A percentile compares a stretch with the other conserved stretches of the same genome.
These are phyloP conservation scores for Nesogale talazaci DNA, from an alignment of 2,113 vertebrate genomes.

Conservation along the genomic window DNA sequence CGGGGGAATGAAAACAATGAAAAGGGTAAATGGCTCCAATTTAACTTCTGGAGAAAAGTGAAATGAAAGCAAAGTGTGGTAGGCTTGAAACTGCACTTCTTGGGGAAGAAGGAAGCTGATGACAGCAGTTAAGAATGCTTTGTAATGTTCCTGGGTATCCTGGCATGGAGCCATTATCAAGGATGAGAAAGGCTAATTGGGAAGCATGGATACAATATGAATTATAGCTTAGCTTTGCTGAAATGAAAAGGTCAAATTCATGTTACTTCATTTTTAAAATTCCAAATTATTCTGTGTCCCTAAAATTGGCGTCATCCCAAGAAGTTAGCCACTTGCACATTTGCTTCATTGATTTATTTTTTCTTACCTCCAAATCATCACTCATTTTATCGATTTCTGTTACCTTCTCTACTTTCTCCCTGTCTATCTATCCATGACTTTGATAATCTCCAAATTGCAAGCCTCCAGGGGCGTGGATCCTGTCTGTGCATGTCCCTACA, in stretches of 20 bases:
- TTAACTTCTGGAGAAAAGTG: constrained; percentile 2
- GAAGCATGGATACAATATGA: not conserved
- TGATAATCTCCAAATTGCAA: not conserved
- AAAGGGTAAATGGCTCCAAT: not conserved
- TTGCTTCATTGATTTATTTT: not conserved
- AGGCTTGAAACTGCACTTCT: not conserved
- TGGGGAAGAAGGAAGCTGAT: not conserved
- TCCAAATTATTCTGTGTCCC: not conserved
- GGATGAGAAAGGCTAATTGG: not conserved
- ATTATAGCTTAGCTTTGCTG: not conserved
- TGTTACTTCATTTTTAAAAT: not conserved
- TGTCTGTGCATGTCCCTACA: not conserved
- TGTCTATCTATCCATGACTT: too few species aligned
- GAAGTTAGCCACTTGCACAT: not conserved
- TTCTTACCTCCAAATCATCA: not conserved
- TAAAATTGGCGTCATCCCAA: constrained; percentile 4
- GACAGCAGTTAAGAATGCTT: not conserved
- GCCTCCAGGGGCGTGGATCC: not conserved
- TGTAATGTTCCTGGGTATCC: not conserved
- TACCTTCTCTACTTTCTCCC: not conserved
- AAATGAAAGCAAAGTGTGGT: not conserved
- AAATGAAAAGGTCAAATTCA: not conserved
- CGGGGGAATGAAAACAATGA: not conserved
- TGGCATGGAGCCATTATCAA: not conserved
- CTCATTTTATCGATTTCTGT: constrained; percentile 24